Evolutionary conservation across 2,888 invertebrate genomes (phyloP), one percentile per base, ranked within the genome.

Genomic region (Meghimatium bilineatum): DNA sequence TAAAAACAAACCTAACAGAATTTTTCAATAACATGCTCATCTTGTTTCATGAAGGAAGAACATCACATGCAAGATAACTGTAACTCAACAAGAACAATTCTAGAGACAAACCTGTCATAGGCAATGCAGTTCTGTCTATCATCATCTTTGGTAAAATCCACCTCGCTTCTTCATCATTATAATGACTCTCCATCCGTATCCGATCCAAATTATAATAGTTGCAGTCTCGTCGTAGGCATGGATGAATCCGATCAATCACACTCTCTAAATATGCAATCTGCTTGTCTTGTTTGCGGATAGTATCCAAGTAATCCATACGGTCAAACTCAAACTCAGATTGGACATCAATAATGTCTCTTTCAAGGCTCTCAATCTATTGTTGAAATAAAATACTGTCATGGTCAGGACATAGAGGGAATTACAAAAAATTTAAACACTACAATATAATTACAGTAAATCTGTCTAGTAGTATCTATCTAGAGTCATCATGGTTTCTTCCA

Each of bases 291-390:
- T 95, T 95, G 32, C 97, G 94, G 56, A 97, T 96, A 0, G 96
- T 96, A 90, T 97, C 97, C 87, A 97, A 93, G 91, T 97, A 97
- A 92, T 97, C 97, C n/a, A 96, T 95, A 1, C 97, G 94, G 91
- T 97, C 97, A 82, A 95, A 94, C 93, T 97, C 96, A 93, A 97
- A 97, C 94, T 97, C 97, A 20, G 96, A 95, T 89, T 96, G 96
- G 3, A 97, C 94, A 93, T 97, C 97, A 10, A 94, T 94, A 36
- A 97, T 95, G 93, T 97, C 97, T 84, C 95, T 94, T 90, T 96
- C 96, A 80, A 97, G 92, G 32, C 95, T 94, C 89, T 95, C 95
- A 36, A 96, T 95, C 95, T 95, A 32, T 72, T 38, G 20, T 12
- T 26, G 44, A 49, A 72, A 72, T 0, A 44, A 44, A 5, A 38